Evolutionary conservation across 2,888 invertebrate species (phyloP).

Genomic region (Diadegma fenestrale): DNA sequence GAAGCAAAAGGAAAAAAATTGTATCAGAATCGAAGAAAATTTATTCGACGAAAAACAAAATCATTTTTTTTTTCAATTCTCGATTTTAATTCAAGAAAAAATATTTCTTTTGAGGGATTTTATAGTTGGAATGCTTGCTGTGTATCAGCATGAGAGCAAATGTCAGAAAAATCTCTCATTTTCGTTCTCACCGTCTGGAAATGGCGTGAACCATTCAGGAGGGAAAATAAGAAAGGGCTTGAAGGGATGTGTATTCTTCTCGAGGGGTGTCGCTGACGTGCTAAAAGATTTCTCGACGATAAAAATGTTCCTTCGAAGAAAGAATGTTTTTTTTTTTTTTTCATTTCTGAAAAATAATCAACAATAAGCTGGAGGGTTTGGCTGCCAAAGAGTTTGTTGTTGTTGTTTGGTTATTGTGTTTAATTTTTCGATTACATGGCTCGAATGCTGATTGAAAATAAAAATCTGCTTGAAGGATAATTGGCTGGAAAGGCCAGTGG

Average conservation of each 20-base stretch:
- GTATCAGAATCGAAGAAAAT: background rate
- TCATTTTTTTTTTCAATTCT: background rate
- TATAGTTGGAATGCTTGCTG: background rate
- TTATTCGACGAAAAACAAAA: background rate
- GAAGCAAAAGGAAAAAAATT: background rate
- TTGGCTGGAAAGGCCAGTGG: background rate
- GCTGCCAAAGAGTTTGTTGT: background rate
- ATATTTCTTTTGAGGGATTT: background rate
- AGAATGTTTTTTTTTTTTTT: conserved; percentile 14
- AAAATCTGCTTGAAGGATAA: background rate
- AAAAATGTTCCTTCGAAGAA: conserved; percentile 21
- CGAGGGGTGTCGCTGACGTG: conserved; percentile 48
- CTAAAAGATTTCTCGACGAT: conserved; percentile 31
- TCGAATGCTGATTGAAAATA: background rate
- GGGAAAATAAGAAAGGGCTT: conserved; percentile 21
- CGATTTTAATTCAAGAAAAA: background rate
- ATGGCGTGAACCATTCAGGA: conserved; percentile 35
- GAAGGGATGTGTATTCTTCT: conserved; percentile 28
- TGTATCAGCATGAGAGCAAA: conserved; percentile 4
- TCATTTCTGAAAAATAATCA: conserved; percentile 28
- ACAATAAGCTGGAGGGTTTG: conserved; percentile 16
- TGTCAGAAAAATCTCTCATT: conserved; percentile 13
- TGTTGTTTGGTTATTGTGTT: background rate
- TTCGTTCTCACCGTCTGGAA: background rate
- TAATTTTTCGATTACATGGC: background rate